These are phyloP conservation scores for Caenorhabditis wallacei DNA, from an alignment of 2,888 invertebrate genomes.

Conservation along the genomic window DNA sequence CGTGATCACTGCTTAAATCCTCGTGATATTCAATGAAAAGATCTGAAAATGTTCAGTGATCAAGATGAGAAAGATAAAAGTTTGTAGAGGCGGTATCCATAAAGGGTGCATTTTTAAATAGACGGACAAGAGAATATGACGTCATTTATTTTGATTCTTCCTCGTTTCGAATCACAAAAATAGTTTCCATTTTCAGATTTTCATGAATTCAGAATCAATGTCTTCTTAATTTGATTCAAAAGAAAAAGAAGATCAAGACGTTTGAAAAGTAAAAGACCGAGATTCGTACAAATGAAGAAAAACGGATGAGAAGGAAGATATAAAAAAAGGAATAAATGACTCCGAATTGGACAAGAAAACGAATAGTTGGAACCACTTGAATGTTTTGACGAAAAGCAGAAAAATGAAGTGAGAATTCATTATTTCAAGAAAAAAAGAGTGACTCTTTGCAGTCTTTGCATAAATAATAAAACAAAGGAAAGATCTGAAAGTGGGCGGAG, in stretches of 20 bases:
- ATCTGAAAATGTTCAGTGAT: background rate
- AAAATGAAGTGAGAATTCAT: background rate
- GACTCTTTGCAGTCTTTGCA: no score
- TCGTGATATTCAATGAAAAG: background rate
- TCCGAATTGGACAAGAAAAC: conserved; percentile 1
- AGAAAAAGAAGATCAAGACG: background rate
- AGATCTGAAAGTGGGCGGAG: background rate
- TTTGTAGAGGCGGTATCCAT: conserved; percentile 16
- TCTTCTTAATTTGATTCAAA: conserved; percentile 8
- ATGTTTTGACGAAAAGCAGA: background rate
- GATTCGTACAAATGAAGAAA: conserved; percentile 7
- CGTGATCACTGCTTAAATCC: background rate
- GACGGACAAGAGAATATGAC: conserved; percentile 17
- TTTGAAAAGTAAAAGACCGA: background rate
- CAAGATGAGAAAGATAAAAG: conserved; percentile 21
- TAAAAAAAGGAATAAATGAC: conserved; percentile 10
- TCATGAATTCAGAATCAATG: conserved; percentile 43
- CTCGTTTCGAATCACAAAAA: background rate
- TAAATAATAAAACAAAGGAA: background rate
- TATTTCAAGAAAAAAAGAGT: background rate
- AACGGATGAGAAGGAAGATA: background rate
- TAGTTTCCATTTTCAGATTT: conserved; percentile 52
- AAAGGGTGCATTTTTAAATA: conserved; percentile 18
- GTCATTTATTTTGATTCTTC: conserved; percentile 2
- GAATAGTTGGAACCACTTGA: conserved; percentile 1